These are phyloP conservation scores for Tachystola acroxantha DNA, from an alignment of 2,888 invertebrate species.

Conservation along the genomic window DNA sequence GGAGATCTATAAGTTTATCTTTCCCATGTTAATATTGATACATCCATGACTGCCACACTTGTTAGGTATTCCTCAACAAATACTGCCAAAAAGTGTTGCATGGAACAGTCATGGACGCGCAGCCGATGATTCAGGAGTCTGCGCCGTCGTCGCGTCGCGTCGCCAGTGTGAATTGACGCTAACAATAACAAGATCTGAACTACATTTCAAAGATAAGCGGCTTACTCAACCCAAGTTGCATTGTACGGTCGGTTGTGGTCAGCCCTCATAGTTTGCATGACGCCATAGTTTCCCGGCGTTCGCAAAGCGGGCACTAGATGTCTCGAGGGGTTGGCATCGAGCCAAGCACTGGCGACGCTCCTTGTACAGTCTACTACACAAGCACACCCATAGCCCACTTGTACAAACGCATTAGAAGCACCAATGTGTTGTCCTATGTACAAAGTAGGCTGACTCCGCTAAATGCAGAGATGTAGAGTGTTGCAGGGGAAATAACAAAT, in stretches of 20 bases:
- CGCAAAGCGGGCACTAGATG: conserved; percentile 7
- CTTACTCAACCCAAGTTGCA: not conserved
- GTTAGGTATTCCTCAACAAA: no score
- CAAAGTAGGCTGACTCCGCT: conserved; percentile 5
- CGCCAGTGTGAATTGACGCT: no score
- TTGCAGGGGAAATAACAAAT: conserved; percentile 3
- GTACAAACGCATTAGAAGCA: no score
- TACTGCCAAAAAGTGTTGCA: no score
- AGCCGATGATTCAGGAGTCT: no score
- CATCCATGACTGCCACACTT: no score
- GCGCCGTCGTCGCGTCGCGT: no score
- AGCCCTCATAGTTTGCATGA: conserved; percentile 14
- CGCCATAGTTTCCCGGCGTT: conserved; percentile 10
- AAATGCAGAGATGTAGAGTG: conserved; percentile 1
- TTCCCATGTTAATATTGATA: no score
- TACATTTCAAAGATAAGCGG: not conserved
- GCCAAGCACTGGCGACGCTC: conserved; percentile 5
- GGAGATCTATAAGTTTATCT: not conserved
- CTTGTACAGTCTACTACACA: not conserved
- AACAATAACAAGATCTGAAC: not conserved
- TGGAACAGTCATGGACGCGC: no score
- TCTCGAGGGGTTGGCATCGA: conserved; percentile 6
- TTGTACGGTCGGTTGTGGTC: conserved; percentile 6
- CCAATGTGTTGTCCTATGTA: conserved; percentile 1
- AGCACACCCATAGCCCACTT: not conserved